phyloP scores from a whole-genome alignment of 2,888 invertebrate genomes.

The Leptarthrus brevirostris region DNA sequence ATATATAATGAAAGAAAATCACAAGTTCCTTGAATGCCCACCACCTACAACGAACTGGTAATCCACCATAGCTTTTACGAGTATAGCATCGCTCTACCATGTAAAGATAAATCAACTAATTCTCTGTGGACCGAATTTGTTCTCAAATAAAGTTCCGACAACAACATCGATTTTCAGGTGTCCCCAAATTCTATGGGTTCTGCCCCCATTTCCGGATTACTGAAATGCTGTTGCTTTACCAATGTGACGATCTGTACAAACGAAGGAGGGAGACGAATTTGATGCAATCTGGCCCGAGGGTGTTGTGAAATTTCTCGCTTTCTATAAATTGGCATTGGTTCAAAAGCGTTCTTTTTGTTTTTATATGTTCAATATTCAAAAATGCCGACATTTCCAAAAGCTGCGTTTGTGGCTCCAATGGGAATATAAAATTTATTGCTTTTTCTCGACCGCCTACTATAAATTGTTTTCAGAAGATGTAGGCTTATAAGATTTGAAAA shows the following conservation, averaged over 20 bases:
- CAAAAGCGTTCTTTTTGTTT: background rate
- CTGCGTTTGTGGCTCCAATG: no score
- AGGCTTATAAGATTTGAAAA: no score
- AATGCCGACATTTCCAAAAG: no score
- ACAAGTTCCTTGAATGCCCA: no score
- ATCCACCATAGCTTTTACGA: no score
- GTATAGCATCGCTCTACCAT: conserved; percentile 15
- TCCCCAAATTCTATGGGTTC: conserved; percentile 11
- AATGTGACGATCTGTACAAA: conserved; percentile 25
- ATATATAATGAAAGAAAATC: background rate
- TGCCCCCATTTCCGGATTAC: conserved; percentile 27
- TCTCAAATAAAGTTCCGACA: conserved; percentile 43
- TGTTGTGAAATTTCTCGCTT: conserved; percentile 7
- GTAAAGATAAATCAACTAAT: conserved; percentile 50
- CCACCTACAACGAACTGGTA: no score
- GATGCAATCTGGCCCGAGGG: background rate
- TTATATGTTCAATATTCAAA: background rate
- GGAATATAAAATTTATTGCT: no score
- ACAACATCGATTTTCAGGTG: conserved; percentile 33
- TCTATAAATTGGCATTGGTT: background rate
- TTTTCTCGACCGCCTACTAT: no score
- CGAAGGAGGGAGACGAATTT: background rate
- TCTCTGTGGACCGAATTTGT: conserved; percentile 47
- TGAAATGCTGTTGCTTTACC: conserved; percentile 18
- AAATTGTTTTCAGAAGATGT: no score